Evolutionary conservation across 2,113 vertebrate genomes (phyloP), one percentile per base, ranked within the genome.

Genomic region (Pseudois nayaur): DNA sequence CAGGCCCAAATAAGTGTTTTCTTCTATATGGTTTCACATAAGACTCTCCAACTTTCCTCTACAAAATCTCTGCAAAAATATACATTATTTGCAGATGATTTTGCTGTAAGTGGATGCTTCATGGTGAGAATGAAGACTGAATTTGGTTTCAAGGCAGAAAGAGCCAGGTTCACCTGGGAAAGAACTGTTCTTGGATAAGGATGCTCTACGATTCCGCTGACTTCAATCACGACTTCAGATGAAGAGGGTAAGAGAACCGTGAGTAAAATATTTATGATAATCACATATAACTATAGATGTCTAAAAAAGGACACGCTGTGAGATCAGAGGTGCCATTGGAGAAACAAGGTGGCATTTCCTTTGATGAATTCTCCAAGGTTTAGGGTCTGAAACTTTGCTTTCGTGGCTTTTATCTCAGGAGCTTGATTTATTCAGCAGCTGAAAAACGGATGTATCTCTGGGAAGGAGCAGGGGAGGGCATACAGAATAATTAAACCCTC

Each of bases 191-290:
- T 60, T 43, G 29, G n/a, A 36, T 6, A n/a, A 33, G 50, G 36
- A 83, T 55, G 54, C 40, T 57, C 60, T 64, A 43, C 50, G n/a
- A 78, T 12, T 81, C 59, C 9, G 23, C 92, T 89, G 40, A 87
- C 78, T 97, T 91, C 60, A 94, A 62, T 95, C 85, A 45, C 0
- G 0, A 62, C 45, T 85, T 94, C 76, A 60, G 59, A 67, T 71
- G 36, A 90, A 81, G 40, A 82, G 25, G 3, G 17, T 83, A 62
- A 96, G 86, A 89, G 45, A 83, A 50, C 50, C 33, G 23, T 25
- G 62, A 78, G 74, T 93, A 23, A 97, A 97, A 97, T 97, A 96
- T 96, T 97, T 81, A 94, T 95, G 81, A 78, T 50, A 88, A 97
- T 98, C 97, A 74, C 45, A 81, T 97, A 94, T 97, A 95, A 85